Conservation (phyloP, 2,113 vertebrate species). For the Ailurus styani region DNA sequence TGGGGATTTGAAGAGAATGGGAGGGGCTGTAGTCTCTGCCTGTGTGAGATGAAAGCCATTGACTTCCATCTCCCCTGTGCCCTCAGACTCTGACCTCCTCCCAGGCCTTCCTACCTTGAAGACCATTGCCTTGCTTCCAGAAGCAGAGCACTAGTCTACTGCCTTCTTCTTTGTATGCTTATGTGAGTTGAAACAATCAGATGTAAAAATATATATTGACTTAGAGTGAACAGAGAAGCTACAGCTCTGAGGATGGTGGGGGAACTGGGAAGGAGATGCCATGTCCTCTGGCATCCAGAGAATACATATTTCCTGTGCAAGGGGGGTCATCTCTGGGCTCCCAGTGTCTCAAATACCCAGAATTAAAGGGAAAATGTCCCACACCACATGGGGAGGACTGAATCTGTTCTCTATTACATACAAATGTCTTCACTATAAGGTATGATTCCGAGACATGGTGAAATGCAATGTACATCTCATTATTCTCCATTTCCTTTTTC, state of each 20-base stretch:
- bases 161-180: not conserved
- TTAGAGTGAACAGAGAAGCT: not conserved
- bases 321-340: not conserved
- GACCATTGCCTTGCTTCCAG: rapidly evolving
- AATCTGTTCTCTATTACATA: not conserved
- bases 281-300: not conserved
- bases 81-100: no score
- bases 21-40: not conserved
- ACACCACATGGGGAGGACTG: rapidly evolving
- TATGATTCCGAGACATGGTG: not conserved
- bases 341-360: not conserved
- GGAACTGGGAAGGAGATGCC: not conserved
- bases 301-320: not conserved
- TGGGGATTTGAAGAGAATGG: not conserved
- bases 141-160: not conserved
- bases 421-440: not conserved
- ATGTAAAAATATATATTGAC: not conserved
- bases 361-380: not conserved
- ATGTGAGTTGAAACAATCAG: not conserved
- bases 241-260: not conserved
- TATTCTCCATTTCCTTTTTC: not conserved
- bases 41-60: not conserved
- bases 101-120: not conserved
- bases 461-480: not conserved
- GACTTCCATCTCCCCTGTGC: not conserved